These are phyloP conservation scores for Percopsis transmontana DNA, from an alignment of 2,113 vertebrate species.

Conservation along the genomic window DNA sequence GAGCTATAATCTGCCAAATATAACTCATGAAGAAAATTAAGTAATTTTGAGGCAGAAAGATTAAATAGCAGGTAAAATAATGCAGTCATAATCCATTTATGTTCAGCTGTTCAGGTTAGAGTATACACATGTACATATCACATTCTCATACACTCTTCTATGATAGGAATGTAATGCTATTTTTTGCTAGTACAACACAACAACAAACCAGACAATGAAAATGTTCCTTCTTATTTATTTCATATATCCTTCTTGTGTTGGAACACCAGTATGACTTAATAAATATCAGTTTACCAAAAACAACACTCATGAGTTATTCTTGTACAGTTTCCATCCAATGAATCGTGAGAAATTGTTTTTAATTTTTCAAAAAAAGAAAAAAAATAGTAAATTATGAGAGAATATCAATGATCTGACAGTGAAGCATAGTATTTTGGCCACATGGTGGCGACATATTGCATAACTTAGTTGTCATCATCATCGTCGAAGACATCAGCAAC, in stretches of 20 bases:
- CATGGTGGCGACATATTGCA: constrained; percentile 59
- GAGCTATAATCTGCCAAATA: too few relatives aligned
- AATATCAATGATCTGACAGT: constrained; percentile 32
- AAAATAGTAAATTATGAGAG: constrained; percentile 45
- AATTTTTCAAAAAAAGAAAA: constrained; percentile 49
- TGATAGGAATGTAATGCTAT: neutral
- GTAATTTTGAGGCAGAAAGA: too few relatives aligned
- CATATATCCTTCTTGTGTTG: constrained; percentile 35
- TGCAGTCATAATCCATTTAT: too few relatives aligned
- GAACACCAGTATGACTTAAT: constrained; percentile 15
- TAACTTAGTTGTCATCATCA: constrained; percentile 64
- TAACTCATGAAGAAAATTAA: too few relatives aligned
- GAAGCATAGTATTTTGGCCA: constrained; percentile 51
- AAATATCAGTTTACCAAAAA: constrained; percentile 46
- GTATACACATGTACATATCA: neutral
- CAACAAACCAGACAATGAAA: constrained; percentile 44
- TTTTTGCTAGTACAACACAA: neutral
- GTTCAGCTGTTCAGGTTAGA: too few relatives aligned
- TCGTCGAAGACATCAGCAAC: constrained; percentile 80
- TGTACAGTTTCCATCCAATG: constrained; percentile 42
- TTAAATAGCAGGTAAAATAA: too few relatives aligned
- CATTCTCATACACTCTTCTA: neutral
- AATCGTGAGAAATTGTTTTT: constrained; percentile 33
- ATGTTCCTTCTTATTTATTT: constrained; percentile 65
- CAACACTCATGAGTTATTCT: too few relatives aligned